Conservation (phyloP, 2,888 invertebrate genomes). For the Tetragonula carbonaria region DNA sequence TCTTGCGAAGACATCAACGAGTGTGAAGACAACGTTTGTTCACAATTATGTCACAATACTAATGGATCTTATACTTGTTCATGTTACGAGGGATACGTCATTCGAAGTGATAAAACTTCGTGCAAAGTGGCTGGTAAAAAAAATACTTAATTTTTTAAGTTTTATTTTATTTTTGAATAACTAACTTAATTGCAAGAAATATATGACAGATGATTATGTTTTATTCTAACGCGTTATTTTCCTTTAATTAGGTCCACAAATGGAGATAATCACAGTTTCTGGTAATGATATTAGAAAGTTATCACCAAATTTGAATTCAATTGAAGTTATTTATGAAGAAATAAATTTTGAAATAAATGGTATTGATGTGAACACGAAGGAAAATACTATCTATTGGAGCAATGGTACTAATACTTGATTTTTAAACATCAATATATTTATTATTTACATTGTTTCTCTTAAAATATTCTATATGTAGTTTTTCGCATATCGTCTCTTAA, state of each 20-base stretch:
- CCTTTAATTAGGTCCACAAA: conserved; percentile 74
- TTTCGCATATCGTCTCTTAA: too few species aligned
- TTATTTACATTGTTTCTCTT: too few species aligned
- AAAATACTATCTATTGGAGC: conserved; percentile 85
- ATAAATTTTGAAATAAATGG: conserved; percentile 83
- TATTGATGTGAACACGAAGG: conserved; percentile 85
- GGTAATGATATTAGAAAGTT: conserved; percentile 77
- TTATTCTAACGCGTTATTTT: neutral
- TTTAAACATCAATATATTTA: too few species aligned
- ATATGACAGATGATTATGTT: neutral
- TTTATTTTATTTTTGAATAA: neutral
- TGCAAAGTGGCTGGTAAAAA: conserved; percentile 87
- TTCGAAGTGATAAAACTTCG: conserved; percentile 87
- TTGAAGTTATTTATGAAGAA: conserved; percentile 74
- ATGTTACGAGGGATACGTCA: conserved; percentile 86
- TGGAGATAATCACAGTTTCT: conserved; percentile 79
- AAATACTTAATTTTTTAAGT: neutral
- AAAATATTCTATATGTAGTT: too few species aligned
- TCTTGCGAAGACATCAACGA: conserved; percentile 90
- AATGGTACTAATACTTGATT: conserved; percentile 72
- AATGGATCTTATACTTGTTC: conserved; percentile 86
- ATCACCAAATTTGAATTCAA: conserved; percentile 67
- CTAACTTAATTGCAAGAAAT: neutral
- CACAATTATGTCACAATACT: conserved; percentile 87
- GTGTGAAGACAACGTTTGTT: conserved; percentile 87